These are phyloP conservation scores for Scaptomyza cyrtandrae DNA, from an alignment of 2,888 invertebrate species.

Conservation along the genomic window DNA sequence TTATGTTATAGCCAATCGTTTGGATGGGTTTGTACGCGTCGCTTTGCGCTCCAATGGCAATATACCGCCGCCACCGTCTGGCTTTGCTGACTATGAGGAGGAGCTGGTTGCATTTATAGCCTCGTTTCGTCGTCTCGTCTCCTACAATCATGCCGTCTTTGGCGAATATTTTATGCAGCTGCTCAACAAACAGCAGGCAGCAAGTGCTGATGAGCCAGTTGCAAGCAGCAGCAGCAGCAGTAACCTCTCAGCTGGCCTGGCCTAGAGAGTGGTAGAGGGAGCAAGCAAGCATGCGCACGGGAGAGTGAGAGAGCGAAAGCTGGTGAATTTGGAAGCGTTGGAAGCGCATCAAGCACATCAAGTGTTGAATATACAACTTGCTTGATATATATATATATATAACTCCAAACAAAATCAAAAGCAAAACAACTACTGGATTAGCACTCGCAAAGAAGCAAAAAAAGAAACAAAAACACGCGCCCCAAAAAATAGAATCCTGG, in stretches of 20 bases:
- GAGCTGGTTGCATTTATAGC: conserved; percentile 81
- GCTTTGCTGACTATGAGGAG: conserved; percentile 82
- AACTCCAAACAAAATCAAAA: neutral
- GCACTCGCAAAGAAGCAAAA: neutral
- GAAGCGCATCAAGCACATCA: conserved; percentile 18
- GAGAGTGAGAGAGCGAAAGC: neutral
- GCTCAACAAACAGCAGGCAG: conserved; percentile 52
- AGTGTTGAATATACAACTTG: conserved; percentile 4
- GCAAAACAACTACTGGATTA: neutral
- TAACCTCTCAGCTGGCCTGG: conserved; percentile 14
- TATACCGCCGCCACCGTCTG: conserved; percentile 77
- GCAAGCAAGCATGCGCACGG: neutral
- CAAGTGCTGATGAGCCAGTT: conserved; percentile 17
- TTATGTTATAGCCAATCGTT: conserved; percentile 81
- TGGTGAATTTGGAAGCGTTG: conserved; percentile 20
- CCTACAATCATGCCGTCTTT: conserved; percentile 84
- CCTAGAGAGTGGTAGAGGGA: conserved; percentile 27
- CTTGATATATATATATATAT: neutral
- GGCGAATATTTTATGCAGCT: conserved; percentile 83
- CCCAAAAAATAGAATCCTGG: neutral
- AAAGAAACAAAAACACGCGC: neutral
- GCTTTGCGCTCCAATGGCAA: conserved; percentile 69
- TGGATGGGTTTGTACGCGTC: conserved; percentile 81
- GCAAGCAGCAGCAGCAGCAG: conserved; percentile 15
- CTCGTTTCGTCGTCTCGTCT: conserved; percentile 82